These are phyloP conservation scores for Nyctalus aviator DNA, from an alignment of 2,797 vertebrate species.

Conservation along the genomic window DNA sequence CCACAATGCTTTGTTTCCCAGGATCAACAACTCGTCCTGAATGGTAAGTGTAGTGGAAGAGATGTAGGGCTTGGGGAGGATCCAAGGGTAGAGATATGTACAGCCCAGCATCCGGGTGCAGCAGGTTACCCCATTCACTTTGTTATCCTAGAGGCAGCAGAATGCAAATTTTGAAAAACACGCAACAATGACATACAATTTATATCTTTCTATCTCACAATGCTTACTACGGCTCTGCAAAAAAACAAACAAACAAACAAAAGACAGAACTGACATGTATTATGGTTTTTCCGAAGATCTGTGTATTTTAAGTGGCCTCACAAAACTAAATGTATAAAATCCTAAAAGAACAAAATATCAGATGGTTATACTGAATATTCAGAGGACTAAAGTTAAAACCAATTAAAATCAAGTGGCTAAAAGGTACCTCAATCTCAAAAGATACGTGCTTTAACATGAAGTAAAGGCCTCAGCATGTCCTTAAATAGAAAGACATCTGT, in stretches of 20 bases:
- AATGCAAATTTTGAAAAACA: conserved; percentile 63
- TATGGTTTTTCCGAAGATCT: neutral
- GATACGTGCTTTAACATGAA: conserved; percentile 3
- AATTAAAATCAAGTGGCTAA: conserved; percentile 50
- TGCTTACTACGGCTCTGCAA: neutral
- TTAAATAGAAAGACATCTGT: conserved; percentile 16
- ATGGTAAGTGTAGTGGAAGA: conserved; percentile 93
- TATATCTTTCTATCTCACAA: neutral
- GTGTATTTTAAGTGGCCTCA: conserved; percentile 10
- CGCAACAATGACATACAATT: neutral
- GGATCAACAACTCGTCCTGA: conserved; percentile 95
- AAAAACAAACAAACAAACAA: neutral
- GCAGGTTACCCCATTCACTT: conserved; percentile 98
- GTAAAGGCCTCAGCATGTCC: neutral
- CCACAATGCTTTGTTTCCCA: conserved; percentile 96
- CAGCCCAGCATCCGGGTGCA: conserved; percentile 97
- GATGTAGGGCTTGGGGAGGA: conserved; percentile 96
- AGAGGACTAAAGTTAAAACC: conserved; percentile 34
- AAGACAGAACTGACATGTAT: neutral
- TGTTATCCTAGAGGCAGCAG: conserved; percentile 93
- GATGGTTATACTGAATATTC: conserved; percentile 10
- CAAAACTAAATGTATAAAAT: conserved; percentile 39
- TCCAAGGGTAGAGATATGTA: conserved; percentile 96
- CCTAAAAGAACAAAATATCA: conserved; percentile 46
- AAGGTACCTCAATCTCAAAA: conserved; percentile 11